phyloP scores from a whole-genome alignment of 2,888 invertebrate species.

The Drosophila vallismaia region DNA sequence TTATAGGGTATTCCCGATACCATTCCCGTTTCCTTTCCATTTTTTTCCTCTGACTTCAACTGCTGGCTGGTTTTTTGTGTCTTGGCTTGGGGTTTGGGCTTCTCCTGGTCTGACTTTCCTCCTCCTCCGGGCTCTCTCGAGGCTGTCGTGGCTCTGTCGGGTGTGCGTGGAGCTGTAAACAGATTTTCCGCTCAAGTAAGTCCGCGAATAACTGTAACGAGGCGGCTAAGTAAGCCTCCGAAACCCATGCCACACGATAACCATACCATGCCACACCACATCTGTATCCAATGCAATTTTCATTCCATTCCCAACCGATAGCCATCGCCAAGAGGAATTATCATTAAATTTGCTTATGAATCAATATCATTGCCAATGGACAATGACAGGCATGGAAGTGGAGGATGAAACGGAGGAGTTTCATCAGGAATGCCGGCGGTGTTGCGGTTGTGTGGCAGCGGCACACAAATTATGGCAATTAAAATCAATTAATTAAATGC shows the following conservation, averaged over 20 bases:
- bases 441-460: slow-evolving; percentile 76
- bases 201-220: slow-evolving; percentile 76
- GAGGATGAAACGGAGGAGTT: slow-evolving; percentile 21
- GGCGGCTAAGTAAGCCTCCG: slow-evolving; percentile 49
- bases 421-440: slow-evolving; percentile 60
- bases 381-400: slow-evolving; percentile 22
- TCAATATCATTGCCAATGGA: slow-evolving; percentile 70
- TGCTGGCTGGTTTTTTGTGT: slow-evolving; percentile 25
- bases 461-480: slow-evolving; percentile 81
- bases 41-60: slow-evolving; percentile 6
- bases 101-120: slow-evolving; percentile 18
- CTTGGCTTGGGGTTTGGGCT: slow-evolving; percentile 14
- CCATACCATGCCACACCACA: not conserved
- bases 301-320: not conserved
- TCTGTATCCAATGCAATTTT: not conserved
- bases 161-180: slow-evolving; percentile 80
- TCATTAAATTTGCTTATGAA: slow-evolving; percentile 78
- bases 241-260: no score
- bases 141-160: slow-evolving; percentile 46
- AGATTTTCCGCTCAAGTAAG: slow-evolving; percentile 78
- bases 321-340: slow-evolving; percentile 50
- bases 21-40: not conserved
- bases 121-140: not conserved
- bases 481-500: slow-evolving; percentile 81
- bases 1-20: slow-evolving; percentile 4